Evolutionary conservation across 2,888 invertebrate species (phyloP).

Genomic region (Pantelozetes paolii): DNA sequence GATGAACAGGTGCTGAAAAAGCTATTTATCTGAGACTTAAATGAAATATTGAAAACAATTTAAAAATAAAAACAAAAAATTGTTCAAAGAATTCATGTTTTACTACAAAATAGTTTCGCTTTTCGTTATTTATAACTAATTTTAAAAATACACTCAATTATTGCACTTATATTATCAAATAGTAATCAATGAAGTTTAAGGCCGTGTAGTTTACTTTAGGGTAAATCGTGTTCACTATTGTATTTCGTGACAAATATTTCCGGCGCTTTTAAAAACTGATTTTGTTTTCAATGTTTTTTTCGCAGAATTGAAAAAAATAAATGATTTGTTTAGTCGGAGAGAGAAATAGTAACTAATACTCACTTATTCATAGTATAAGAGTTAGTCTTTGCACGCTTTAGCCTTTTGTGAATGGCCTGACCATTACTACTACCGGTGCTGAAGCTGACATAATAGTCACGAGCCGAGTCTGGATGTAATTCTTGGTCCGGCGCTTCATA

Average conservation of each 20-base stretch:
- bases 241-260: constrained; percentile 11
- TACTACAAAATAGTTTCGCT: no score
- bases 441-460: constrained; percentile 47
- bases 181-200: background rate
- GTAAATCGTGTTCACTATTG: constrained; percentile 21
- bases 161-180: no score
- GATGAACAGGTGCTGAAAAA: no score
- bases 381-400: constrained; percentile 18
- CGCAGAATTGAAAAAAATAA: background rate
- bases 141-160: no score
- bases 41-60: no score
- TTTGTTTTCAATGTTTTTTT: background rate
- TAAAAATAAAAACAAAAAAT: no score
- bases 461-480: constrained; percentile 60
- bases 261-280: background rate
- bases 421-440: constrained; percentile 17
- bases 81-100: no score
- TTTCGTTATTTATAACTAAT: no score
- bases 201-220: background rate
- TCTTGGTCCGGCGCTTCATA: constrained; percentile 61
- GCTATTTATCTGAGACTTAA: no score
- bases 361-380: constrained; percentile 38
- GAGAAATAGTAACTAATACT: constrained; percentile 14
- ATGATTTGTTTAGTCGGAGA: background rate
- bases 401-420: constrained; percentile 26